These are phyloP conservation scores for Venturia canescens DNA, from an alignment of 1,140 invertebrate species.

Conservation along the genomic window DNA sequence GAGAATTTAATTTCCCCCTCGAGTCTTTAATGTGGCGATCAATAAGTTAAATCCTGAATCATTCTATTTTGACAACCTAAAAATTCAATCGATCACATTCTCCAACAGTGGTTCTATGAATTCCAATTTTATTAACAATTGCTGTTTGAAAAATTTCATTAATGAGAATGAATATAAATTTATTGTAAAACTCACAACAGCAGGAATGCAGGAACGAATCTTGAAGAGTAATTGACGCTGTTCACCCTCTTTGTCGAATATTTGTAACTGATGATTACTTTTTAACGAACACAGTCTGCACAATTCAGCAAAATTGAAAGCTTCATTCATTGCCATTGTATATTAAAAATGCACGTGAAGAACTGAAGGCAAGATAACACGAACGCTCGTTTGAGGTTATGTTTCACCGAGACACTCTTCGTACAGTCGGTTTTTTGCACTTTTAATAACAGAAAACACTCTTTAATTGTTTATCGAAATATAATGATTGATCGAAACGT, in stretches of 20 bases:
- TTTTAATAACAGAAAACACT: not conserved
- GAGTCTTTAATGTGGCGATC: no score
- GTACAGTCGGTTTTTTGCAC: not conserved
- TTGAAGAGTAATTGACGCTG: constrained; percentile 83
- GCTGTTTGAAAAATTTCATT: not conserved
- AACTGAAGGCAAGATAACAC: constrained; percentile 41
- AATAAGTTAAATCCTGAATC: no score
- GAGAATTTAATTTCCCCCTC: no score
- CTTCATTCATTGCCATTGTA: constrained; percentile 81
- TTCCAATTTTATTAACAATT: not conserved
- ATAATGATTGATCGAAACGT: not conserved
- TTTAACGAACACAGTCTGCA: constrained; percentile 83
- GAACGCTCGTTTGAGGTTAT: constrained; percentile 60
- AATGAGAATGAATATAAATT: constrained; percentile 27
- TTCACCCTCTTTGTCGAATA: constrained; percentile 84
- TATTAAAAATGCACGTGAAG: constrained; percentile 22
- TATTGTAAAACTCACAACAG: constrained; percentile 77
- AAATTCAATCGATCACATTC: not conserved
- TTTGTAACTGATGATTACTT: constrained; percentile 80
- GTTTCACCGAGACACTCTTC: constrained; percentile 32
- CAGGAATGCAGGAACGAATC: constrained; percentile 81
- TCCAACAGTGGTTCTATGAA: no score
- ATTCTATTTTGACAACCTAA: no score
- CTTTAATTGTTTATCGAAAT: not conserved
- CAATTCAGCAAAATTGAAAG: constrained; percentile 83